A percentile compares a stretch with the other conserved stretches of the same genome.
Conservation (phyloP, 2,797 vertebrate genomes). For the Sebastes glaucus region DNA sequence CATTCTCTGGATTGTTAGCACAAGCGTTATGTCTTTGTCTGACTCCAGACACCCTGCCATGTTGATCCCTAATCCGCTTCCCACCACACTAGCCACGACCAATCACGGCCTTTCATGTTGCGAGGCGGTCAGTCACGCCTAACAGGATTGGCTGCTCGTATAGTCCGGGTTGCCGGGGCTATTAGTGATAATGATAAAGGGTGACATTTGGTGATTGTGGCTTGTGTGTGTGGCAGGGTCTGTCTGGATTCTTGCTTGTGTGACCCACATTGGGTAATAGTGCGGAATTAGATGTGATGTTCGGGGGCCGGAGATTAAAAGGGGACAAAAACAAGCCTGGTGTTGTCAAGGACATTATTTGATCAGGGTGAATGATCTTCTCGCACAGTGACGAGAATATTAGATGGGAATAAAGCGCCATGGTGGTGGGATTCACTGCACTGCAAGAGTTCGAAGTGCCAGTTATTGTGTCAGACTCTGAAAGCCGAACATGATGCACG, state of each 20-base stretch:
- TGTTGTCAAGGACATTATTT: conserved; percentile 40
- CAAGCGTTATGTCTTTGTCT: conserved; percentile 54
- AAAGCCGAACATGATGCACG: background rate
- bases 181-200: conserved; percentile 67
- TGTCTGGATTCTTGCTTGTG: conserved; percentile 43
- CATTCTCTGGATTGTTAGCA: conserved; percentile 22
- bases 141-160: conserved; percentile 76
- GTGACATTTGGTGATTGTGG: conserved; percentile 44
- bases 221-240: conserved; percentile 28
- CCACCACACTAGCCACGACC: conserved; percentile 75
- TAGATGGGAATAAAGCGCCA: background rate
- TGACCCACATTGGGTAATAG: conserved; percentile 69
- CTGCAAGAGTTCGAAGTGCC: background rate
- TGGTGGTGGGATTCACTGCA: background rate
- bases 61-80: conserved; percentile 77
- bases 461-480: background rate
- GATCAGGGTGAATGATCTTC: conserved; percentile 2
- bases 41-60: conserved; percentile 59
- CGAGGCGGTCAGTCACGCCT: conserved; percentile 71
- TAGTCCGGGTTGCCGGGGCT: conserved; percentile 52
- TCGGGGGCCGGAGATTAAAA: conserved; percentile 53
- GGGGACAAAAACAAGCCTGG: conserved; percentile 45
- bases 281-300: conserved; percentile 58
- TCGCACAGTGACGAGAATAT: background rate
- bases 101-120: conserved; percentile 76